These are phyloP conservation scores for Harpalus rubripes DNA, from an alignment of 2,888 invertebrate genomes.

Conservation along the genomic window DNA sequence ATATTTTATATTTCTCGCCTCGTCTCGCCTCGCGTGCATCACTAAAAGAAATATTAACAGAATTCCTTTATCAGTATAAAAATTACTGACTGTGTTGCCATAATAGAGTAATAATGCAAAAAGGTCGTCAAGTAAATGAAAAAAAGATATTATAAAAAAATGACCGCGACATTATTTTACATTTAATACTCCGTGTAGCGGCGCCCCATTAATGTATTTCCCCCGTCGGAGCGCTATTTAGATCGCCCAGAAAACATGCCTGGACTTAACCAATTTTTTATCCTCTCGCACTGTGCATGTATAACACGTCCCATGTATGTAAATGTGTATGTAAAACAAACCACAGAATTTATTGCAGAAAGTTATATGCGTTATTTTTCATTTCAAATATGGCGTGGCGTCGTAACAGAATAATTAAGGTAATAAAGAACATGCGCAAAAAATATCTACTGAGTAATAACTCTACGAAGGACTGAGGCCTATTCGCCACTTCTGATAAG, in stretches of 20 bases:
- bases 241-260: conserved; percentile 39
- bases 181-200: conserved; percentile 13
- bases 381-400: conserved; percentile 50
- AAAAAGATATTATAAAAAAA: conserved; percentile 29
- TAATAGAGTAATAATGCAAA: conserved; percentile 9
- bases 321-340: conserved; percentile 51
- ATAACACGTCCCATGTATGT: conserved; percentile 59
- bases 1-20: too few relatives aligned
- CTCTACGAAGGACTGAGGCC: neutral
- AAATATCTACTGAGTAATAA: conserved; percentile 34
- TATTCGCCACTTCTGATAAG: conserved; percentile 23
- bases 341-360: conserved; percentile 59
- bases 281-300: conserved; percentile 49
- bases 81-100: neutral
- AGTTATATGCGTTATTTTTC: conserved; percentile 58
- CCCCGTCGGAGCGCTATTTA: conserved; percentile 40
- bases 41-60: too few relatives aligned
- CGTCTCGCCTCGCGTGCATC: too few relatives aligned
- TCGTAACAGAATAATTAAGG: conserved; percentile 57
- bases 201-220: conserved; percentile 40
- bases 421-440: conserved; percentile 51
- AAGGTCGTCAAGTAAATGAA: conserved; percentile 3
- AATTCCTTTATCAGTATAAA: neutral
- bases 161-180: conserved; percentile 21
- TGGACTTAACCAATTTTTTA: conserved; percentile 54